phyloP scores from a whole-genome alignment of 35 echinoderm and acorn worm genomes.

The Diadema setosum region DNA sequence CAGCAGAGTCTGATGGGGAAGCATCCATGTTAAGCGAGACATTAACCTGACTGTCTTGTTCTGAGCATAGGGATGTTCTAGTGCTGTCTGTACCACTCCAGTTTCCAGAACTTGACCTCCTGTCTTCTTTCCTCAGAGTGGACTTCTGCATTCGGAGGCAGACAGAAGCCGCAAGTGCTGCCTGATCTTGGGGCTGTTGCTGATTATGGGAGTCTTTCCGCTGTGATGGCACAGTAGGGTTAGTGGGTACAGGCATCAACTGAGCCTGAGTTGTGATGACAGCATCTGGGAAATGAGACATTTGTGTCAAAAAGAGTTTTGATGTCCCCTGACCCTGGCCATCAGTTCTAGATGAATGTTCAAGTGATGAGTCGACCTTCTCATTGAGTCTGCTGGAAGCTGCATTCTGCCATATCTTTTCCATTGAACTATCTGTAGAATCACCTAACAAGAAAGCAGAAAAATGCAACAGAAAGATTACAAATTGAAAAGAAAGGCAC shows the following conservation, averaged over 20 bases:
- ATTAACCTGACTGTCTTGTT: conserved; percentile 31
- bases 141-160: conserved; percentile 64
- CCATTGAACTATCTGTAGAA: conserved; percentile 16
- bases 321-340: not conserved
- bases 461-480: not conserved
- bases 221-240: not conserved
- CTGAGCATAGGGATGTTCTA: conserved; percentile 90
- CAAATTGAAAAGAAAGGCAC: no score
- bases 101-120: conserved; percentile 95
- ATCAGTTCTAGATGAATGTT: not conserved
- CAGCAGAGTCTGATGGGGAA: conserved; percentile 93
- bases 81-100: conserved; percentile 94
- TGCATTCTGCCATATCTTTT: conserved; percentile 5
- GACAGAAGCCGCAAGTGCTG: conserved; percentile 22
- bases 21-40: not conserved
- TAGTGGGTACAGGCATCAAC: conserved; percentile 2
- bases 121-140: conserved; percentile 62
- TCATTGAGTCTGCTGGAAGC: conserved; percentile 1
- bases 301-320: conserved; percentile 5
- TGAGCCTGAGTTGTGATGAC: conserved; percentile 20
- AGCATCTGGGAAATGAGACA: conserved; percentile 37
- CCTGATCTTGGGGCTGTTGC: not conserved
- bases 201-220: not conserved
- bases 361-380: not conserved
- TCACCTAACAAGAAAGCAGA: not conserved